These are phyloP conservation scores for Noctua janthe DNA, from an alignment of 2,888 invertebrate genomes.

Conservation along the genomic window DNA sequence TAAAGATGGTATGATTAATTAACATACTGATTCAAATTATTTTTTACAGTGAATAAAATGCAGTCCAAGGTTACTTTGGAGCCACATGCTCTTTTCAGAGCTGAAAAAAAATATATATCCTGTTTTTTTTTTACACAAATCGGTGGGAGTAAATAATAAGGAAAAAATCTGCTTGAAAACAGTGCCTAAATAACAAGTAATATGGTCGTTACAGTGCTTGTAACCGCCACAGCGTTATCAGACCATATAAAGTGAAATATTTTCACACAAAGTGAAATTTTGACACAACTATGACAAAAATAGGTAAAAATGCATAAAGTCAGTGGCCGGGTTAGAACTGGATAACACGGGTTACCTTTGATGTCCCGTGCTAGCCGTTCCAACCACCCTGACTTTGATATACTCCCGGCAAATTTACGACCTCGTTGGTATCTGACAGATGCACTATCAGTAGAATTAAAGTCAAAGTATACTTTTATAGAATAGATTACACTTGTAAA, in stretches of 20 bases:
- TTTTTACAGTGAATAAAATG: neutral
- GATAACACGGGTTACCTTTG: neutral
- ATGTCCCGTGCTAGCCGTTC: conserved; percentile 3
- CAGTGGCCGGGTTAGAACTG: conserved; percentile 1
- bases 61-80: no score
- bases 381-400: conserved; percentile 14
- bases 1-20: neutral
- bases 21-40: neutral
- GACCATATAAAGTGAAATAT: neutral
- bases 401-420: neutral
- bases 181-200: neutral
- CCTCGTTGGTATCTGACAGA: neutral
- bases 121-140: neutral
- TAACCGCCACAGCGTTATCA: neutral
- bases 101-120: neutral
- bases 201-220: neutral
- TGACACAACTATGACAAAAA: neutral
- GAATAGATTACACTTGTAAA: neutral
- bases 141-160: neutral
- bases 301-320: neutral
- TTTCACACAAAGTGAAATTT: neutral
- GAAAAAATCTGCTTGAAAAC: neutral
- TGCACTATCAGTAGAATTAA: neutral
- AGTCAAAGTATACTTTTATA: neutral
- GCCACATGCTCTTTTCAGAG: neutral